Conservation (phyloP, 2,888 invertebrate genomes). For the Microchrysa polita region DNA sequence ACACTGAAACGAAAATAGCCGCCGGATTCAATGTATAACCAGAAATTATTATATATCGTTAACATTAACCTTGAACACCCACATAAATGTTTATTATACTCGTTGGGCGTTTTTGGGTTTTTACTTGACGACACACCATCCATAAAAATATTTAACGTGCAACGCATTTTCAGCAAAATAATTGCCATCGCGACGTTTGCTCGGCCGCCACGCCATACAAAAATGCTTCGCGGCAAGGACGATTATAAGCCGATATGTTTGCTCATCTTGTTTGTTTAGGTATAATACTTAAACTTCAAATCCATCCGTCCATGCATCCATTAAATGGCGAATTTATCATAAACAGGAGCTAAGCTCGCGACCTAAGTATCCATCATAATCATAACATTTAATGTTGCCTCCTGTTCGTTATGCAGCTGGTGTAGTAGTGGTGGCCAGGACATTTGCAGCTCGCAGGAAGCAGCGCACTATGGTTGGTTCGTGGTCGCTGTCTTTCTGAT, state of each 20-base stretch:
- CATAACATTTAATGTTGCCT: slow-evolving; percentile 31
- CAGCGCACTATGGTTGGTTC: no score
- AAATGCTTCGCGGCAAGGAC: no score
- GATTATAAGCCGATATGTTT: no score
- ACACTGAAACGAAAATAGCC: no score
- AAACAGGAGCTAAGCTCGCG: slow-evolving; percentile 25
- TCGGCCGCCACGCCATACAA: no score
- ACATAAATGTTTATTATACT: slow-evolving; percentile 25
- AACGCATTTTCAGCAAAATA: no score
- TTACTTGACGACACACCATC: no score
- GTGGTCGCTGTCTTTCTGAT: no score
- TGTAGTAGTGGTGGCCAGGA: background rate
- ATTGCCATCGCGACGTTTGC: no score
- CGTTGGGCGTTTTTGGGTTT: background rate
- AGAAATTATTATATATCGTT: slow-evolving; percentile 32
- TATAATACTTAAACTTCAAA: slow-evolving; percentile 18
- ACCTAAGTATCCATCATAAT: slow-evolving; percentile 39
- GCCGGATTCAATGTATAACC: slow-evolving; percentile 14
- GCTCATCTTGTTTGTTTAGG: no score
- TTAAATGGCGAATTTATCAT: slow-evolving; percentile 35
- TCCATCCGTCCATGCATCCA: slow-evolving; percentile 32
- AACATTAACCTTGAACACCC: slow-evolving; percentile 35
- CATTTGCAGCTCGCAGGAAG: no score
- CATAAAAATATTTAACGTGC: no score
- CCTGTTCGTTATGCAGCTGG: slow-evolving; percentile 16